Evolutionary conservation across 2,797 vertebrate species (phyloP).

Genomic region (Tinamus major): DNA sequence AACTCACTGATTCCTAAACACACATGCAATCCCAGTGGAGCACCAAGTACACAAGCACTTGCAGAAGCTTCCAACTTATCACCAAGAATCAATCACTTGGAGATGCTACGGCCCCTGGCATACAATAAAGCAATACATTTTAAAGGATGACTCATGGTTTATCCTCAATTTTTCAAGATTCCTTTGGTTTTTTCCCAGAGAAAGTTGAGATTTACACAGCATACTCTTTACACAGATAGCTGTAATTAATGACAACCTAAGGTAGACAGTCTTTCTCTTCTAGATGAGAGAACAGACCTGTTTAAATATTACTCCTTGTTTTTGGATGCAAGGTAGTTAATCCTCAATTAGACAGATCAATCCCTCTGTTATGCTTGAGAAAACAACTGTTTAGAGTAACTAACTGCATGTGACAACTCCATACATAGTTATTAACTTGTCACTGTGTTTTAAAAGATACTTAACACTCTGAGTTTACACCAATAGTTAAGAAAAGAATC

Average conservation of each 20-base stretch:
- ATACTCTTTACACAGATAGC: not conserved
- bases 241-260: conserved; percentile 12
- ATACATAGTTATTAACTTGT: conserved; percentile 61
- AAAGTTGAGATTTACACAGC: conserved; percentile 5
- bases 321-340: conserved; percentile 1
- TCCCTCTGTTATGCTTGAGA: conserved; percentile 43
- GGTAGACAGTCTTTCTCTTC: not conserved
- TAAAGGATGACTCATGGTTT: not conserved
- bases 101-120: not conserved
- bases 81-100: not conserved
- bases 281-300: conserved; percentile 12
- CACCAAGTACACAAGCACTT: not conserved
- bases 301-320: conserved; percentile 26
- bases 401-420: conserved; percentile 34
- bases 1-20: not conserved
- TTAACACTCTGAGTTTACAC: conserved; percentile 16
- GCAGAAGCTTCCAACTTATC: not conserved
- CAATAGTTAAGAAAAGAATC: not conserved
- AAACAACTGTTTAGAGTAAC: conserved; percentile 49
- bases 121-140: not conserved
- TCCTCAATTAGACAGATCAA: conserved; percentile 44
- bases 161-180: not conserved
- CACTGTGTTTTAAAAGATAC: conserved; percentile 14
- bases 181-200: not conserved
- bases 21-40: not conserved